phyloP scores from a whole-genome alignment of 2,888 invertebrate species.

The Phytoseiulus persimilis region DNA sequence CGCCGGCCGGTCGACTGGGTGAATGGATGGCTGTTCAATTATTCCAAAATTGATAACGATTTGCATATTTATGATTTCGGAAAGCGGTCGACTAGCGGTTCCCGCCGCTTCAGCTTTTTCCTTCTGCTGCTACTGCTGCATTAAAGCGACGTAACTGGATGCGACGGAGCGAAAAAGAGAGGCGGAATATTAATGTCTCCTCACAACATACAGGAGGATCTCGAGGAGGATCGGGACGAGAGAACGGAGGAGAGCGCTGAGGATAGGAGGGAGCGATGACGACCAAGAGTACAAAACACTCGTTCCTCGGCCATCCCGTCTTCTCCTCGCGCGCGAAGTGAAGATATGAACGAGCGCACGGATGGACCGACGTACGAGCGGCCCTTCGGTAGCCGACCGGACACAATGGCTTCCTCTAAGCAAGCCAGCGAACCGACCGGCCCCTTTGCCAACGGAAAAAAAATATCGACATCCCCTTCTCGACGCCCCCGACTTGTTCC shows the following conservation, averaged over 20 bases:
- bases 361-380: background rate
- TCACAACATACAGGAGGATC: background rate
- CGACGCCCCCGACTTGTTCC: background rate
- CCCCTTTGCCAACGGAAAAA: background rate
- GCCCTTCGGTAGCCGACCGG: background rate
- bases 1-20: background rate
- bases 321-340: background rate
- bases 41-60: conserved; percentile 5
- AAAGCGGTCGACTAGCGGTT: background rate
- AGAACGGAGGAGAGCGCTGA: background rate
- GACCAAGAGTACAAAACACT: background rate
- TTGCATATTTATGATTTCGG: background rate
- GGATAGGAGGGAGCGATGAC: no score
- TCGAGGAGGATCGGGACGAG: background rate
- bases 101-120: background rate
- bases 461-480: background rate
- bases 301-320: background rate
- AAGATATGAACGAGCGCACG: background rate
- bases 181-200: background rate
- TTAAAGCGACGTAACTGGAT: background rate
- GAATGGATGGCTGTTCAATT: background rate
- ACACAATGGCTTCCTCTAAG: background rate
- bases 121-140: background rate
- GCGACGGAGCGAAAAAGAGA: background rate
- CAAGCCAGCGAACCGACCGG: background rate